Conservation (phyloP, 2,888 invertebrate species). For the Clistopyga incitator region DNA sequence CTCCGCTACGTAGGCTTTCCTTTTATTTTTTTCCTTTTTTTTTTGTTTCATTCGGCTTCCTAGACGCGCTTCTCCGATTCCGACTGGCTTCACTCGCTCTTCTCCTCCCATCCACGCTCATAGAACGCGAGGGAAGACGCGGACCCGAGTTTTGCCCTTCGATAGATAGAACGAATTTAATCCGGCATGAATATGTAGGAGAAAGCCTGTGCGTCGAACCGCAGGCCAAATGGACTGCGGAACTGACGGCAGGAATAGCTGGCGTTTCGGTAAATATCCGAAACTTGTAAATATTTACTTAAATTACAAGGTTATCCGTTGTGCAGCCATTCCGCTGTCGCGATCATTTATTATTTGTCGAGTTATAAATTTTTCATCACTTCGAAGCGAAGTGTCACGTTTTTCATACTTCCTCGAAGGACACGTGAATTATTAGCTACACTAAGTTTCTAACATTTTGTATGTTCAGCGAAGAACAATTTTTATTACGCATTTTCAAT, state of each 20-base stretch:
- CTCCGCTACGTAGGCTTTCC: conserved; percentile 34
- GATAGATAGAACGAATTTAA: conserved; percentile 74
- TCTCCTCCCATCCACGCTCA: conserved; percentile 27
- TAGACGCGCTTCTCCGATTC: conserved; percentile 55
- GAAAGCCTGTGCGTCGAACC: conserved; percentile 36
- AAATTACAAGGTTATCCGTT: conserved; percentile 37
- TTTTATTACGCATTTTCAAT: background rate
- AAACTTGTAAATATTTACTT: conserved; percentile 56
- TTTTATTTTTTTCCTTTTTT: conserved; percentile 56
- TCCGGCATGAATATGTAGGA: conserved; percentile 80
- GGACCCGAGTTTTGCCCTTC: conserved; percentile 48
- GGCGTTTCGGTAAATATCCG: conserved; percentile 50
- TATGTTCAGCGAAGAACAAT: background rate
- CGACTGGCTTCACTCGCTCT: conserved; percentile 50
- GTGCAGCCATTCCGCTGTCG: conserved; percentile 32
- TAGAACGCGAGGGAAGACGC: conserved; percentile 11
- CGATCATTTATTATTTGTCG: conserved; percentile 53
- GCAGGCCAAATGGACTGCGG: conserved; percentile 1
- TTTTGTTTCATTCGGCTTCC: conserved; percentile 65
- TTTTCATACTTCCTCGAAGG: background rate
- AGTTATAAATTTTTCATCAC: conserved; percentile 38
- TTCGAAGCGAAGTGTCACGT: conserved; percentile 10
- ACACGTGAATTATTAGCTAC: background rate
- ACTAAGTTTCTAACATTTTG: background rate
- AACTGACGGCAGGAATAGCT: conserved; percentile 41